Conservation (phyloP, 1,140 invertebrate species). For the Uloborus diversus region DNA sequence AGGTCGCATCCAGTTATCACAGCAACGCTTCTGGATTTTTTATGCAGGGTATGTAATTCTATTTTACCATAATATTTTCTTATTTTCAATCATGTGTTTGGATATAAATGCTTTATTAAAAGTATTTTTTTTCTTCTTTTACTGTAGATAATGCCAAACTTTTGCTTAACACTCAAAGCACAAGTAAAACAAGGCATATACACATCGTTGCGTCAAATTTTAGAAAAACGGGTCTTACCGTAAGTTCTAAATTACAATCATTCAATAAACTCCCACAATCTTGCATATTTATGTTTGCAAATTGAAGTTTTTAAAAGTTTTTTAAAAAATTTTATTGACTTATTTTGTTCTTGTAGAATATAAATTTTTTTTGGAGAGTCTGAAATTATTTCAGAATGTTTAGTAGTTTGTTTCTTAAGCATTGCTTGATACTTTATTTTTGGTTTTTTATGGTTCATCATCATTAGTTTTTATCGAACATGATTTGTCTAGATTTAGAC, state of each 20-base stretch:
- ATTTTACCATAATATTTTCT: neutral
- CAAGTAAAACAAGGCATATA: slow-evolving; percentile 90
- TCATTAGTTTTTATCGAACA: too few species aligned
- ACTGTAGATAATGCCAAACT: slow-evolving; percentile 88
- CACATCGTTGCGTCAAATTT: slow-evolving; percentile 89
- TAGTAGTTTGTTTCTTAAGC: too few species aligned
- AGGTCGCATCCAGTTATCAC: slow-evolving; percentile 94
- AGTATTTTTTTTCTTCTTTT: slow-evolving; percentile 20
- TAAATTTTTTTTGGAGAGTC: too few species aligned
- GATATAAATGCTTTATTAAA: slow-evolving; percentile 43
- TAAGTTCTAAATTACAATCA: slow-evolving; percentile 57
- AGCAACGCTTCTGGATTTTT: slow-evolving; percentile 92
- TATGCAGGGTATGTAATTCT: slow-evolving; percentile 78
- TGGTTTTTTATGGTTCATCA: too few species aligned
- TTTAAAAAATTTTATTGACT: too few species aligned
- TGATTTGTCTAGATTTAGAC: too few species aligned
- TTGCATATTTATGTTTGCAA: too few species aligned
- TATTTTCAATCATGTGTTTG: neutral
- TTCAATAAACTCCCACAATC: too few species aligned
- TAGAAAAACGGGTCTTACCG: slow-evolving; percentile 91
- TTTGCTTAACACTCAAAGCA: slow-evolving; percentile 83
- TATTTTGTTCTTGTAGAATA: too few species aligned
- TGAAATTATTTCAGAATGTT: too few species aligned
- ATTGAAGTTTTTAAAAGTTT: too few species aligned
- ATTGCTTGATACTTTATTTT: too few species aligned